phyloP scores from a whole-genome alignment of 2,888 invertebrate species.

The Melieria picta region DNA sequence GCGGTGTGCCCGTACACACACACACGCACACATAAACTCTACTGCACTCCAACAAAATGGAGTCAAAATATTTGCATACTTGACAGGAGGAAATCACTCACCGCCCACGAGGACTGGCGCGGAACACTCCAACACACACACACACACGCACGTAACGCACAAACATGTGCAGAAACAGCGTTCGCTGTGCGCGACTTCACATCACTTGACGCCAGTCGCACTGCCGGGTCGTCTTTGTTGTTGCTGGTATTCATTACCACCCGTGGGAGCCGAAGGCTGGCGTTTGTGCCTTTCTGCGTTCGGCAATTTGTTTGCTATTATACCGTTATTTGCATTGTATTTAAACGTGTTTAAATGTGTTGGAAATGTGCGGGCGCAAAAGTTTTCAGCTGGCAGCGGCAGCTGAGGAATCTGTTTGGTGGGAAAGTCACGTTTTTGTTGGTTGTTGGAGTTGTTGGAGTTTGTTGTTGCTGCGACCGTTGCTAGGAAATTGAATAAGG shows the following conservation, averaged over 20 bases:
- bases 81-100: slow-evolving; percentile 56
- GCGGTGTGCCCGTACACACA: neutral
- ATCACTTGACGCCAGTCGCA: slow-evolving; percentile 3
- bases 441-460: slow-evolving; percentile 43
- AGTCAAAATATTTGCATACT: slow-evolving; percentile 61
- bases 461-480: no score
- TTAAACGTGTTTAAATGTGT: slow-evolving; percentile 56
- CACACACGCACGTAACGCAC: neutral
- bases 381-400: neutral
- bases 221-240: slow-evolving; percentile 18
- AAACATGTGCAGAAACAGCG: no score
- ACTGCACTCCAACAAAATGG: slow-evolving; percentile 39
- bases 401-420: neutral
- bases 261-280: slow-evolving; percentile 37
- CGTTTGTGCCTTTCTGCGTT: slow-evolving; percentile 37
- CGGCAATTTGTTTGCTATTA: slow-evolving; percentile 57
- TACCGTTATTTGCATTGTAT: slow-evolving; percentile 63
- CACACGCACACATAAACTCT: neutral
- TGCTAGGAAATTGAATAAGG: slow-evolving; percentile 49
- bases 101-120: slow-evolving; percentile 16
- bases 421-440: slow-evolving; percentile 10
- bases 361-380: neutral
- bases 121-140: neutral
- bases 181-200: slow-evolving; percentile 8
- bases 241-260: slow-evolving; percentile 15